Evolutionary conservation across 2,888 invertebrate genomes (phyloP), one percentile per base, ranked within the genome.

Genomic region (Drosophila pullipes): DNA sequence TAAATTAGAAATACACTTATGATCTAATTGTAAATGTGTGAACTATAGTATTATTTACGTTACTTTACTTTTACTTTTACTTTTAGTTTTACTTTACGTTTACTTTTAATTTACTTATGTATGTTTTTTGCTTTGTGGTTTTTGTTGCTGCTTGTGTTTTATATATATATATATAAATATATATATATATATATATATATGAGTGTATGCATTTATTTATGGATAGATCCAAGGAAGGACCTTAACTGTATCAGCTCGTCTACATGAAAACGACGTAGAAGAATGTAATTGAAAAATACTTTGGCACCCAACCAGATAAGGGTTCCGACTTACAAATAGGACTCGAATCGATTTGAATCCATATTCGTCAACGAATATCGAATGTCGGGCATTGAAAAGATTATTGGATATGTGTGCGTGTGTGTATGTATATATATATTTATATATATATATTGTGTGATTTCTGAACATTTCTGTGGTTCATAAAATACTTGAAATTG

Each of bases 1-100:
- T 63, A 73, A 79, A 80, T 76, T 79, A 79, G 49, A 73, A 50
- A 68, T 76, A 75, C 71, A 11, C 79, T 78, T 78, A 78, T 28
- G n/a, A 39, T 31, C 69, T 76, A 79, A 25, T 69, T 76, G 73
- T 79, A 79, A 76, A 80, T 80, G 76, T 66, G 76, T 68, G 44
- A 65, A 64, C 80, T 76, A 66, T 70, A 69, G n/a, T 74, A 57
- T 47, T 69, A 53, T 68, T 61, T 54, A 47, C 65, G 25, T 39
- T 63, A 47, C 44, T 11, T 47, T 25, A 16, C 13, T 16, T 59
- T 61, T 50, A 30, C 70, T 33, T 53, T 53, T 62, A 22, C 35
- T 25, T 35, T 52, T 30, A 3, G 22, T 22, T 44, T 44, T 44
- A 44, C 22, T 13, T 50, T 31, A n/a, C 9, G 3, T n/a, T 37